Evolutionary conservation across 2,797 vertebrate genomes (phyloP), one percentile per base, ranked within the genome.

Genomic region (Pangasius mekongensis): DNA sequence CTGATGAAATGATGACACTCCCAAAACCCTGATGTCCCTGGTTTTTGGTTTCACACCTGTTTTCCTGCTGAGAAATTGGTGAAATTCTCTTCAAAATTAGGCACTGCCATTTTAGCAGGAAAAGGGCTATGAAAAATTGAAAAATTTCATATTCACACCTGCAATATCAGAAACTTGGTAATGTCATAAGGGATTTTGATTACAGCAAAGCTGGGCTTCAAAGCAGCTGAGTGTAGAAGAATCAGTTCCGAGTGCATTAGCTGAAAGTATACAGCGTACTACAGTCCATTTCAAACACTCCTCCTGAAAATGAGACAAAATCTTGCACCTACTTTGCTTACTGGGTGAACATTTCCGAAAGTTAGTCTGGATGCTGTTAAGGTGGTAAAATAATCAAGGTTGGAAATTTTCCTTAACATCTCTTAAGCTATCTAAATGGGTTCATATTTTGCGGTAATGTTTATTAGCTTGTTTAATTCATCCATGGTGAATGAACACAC

Each of bases 91-190:
- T 39, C 22, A 9, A 43, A 22, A 39, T 39, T 39, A 22, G 3
- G 36, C 69, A 43, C 20, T 73, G 20, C 20, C 18, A 73, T 39
- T 73, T 73, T 9, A 43, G 69, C 69, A 73, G 36, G 33, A 71
- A 43, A 73, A 73, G 43, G 69, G 67, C 67, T 71, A 71, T 71
- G 30, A 71, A 39, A 71, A 36, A 71, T 71, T 39, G 62, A 30
- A 33, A 67, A 67, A 33, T 16, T 14, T 73, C 36, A 3, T 74
- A 5, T 27, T 74, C 24, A 49, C 43, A 27, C 43, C 43, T 76
- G 73, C 73, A n/a, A 49, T 76, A 76, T 76, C 73, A 76, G 47
- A 76, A 49, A 49, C 43, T 2, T 49, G 11, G 22, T 47, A 74
- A 74, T 74, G 27, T 49, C 73, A n/a, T 76, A 49, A 18, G 43